Evolutionary conservation across 2,797 vertebrate genomes (phyloP).

Genomic region (Toxotes lorentzi): DNA sequence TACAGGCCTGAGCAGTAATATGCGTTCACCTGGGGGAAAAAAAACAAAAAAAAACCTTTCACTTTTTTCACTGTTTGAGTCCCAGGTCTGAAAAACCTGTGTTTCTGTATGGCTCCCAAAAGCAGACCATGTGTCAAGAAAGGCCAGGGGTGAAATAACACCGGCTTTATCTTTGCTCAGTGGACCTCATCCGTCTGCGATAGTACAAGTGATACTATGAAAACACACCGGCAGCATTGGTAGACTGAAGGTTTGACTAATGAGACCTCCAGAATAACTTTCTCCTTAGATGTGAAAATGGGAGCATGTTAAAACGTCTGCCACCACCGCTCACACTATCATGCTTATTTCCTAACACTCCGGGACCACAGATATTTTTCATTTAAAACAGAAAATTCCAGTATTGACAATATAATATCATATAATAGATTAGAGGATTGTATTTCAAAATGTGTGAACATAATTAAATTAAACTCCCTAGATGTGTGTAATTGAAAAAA

Average conservation of each 20-base stretch:
- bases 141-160: constrained; percentile 77
- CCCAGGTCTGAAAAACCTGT: constrained; percentile 29
- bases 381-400: background rate
- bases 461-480: background rate
- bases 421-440: background rate
- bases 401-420: background rate
- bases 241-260: constrained; percentile 74
- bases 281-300: constrained; percentile 58
- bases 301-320: constrained; percentile 63
- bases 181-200: constrained; percentile 71
- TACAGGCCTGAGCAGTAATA: background rate
- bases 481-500: constrained; percentile 2
- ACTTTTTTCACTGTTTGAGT: constrained; percentile 4
- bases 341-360: constrained; percentile 47
- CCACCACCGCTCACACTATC: constrained; percentile 62
- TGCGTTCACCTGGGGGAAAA: background rate
- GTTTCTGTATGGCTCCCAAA: constrained; percentile 60
- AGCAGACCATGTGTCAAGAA: constrained; percentile 63
- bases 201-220: constrained; percentile 76
- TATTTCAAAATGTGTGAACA: background rate
- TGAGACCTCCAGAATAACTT: constrained; percentile 69
- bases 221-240: constrained; percentile 68
- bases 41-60: constrained; percentile 11
- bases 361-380: constrained; percentile 14
- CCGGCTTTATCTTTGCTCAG: constrained; percentile 76